These are phyloP conservation scores for Steinernema carpocapsae DNA, from an alignment of 2,888 invertebrate genomes.

Conservation along the genomic window DNA sequence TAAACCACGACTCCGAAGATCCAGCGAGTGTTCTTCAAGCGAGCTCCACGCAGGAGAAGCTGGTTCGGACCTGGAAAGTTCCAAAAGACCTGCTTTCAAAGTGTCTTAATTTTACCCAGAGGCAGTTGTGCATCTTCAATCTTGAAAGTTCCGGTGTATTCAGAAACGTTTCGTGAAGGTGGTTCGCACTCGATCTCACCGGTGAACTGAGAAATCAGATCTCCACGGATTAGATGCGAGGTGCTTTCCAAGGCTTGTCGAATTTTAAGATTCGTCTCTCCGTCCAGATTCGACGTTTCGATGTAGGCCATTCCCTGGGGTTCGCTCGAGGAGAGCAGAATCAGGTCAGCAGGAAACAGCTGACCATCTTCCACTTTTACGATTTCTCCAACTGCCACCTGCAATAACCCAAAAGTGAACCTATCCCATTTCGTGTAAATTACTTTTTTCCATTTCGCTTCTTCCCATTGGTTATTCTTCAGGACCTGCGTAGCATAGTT, in stretches of 20 bases:
- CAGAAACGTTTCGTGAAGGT: constrained; percentile 92
- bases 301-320: constrained; percentile 97
- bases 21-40: constrained; percentile 93
- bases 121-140: not conserved
- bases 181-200: constrained; percentile 91
- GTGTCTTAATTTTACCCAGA: constrained; percentile 43
- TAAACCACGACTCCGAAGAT: constrained; percentile 89
- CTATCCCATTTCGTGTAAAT: not conserved
- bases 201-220: constrained; percentile 73
- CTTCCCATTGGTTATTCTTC: not conserved
- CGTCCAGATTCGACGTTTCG: constrained; percentile 96
- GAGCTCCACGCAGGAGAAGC: constrained; percentile 87
- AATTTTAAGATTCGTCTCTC: constrained; percentile 96
- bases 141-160: constrained; percentile 81
- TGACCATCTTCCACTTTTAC: constrained; percentile 87
- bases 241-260: constrained; percentile 75
- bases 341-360: constrained; percentile 94
- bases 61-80: constrained; percentile 75
- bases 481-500: constrained; percentile 79
- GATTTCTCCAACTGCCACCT: constrained; percentile 78
- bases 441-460: not conserved
- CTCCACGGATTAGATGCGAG: constrained; percentile 77
- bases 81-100: constrained; percentile 32
- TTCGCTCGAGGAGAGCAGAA: constrained; percentile 81
- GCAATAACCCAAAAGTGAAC: constrained; percentile 27